phyloP scores from a whole-genome alignment of 1,140 invertebrate genomes.

The Monochamus saltuarius region DNA sequence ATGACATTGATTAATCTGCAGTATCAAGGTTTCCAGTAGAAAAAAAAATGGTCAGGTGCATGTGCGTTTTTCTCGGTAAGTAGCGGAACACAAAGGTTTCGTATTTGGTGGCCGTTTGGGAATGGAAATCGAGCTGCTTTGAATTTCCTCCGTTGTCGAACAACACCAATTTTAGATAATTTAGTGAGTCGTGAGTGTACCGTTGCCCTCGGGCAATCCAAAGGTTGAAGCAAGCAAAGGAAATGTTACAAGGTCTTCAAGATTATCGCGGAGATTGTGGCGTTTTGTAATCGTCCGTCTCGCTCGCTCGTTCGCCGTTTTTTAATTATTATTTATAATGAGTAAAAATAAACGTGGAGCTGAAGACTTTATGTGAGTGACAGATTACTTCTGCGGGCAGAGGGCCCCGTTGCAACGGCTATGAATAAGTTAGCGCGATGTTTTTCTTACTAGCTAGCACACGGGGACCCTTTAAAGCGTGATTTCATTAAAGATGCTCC shows the following conservation, averaged over 20 bases:
- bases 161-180: constrained; percentile 32
- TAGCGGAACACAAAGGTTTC: constrained; percentile 12
- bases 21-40: constrained; percentile 2
- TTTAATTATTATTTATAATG: constrained; percentile 43
- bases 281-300: constrained; percentile 36
- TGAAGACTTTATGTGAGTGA: constrained; percentile 40
- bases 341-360: constrained; percentile 39
- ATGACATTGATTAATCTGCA: no score
- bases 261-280: constrained; percentile 44
- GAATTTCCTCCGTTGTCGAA: constrained; percentile 24
- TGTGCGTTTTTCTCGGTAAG: neutral
- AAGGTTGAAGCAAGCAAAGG: constrained; percentile 41
- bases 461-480: no score
- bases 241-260: constrained; percentile 47
- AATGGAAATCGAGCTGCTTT: constrained; percentile 20
- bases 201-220: constrained; percentile 36
- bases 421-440: constrained; percentile 25
- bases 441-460: no score
- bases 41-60: constrained; percentile 3
- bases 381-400: constrained; percentile 33
- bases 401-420: constrained; percentile 13
- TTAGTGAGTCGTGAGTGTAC: constrained; percentile 23
- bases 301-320: constrained; percentile 24
- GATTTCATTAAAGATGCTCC: no score
- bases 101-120: neutral